A percentile compares a stretch with the other conserved stretches of the same genome.
These are phyloP conservation scores for Rhabdophis nuchalis DNA, from an alignment of 2,797 vertebrate genomes.

Conservation along the genomic window DNA sequence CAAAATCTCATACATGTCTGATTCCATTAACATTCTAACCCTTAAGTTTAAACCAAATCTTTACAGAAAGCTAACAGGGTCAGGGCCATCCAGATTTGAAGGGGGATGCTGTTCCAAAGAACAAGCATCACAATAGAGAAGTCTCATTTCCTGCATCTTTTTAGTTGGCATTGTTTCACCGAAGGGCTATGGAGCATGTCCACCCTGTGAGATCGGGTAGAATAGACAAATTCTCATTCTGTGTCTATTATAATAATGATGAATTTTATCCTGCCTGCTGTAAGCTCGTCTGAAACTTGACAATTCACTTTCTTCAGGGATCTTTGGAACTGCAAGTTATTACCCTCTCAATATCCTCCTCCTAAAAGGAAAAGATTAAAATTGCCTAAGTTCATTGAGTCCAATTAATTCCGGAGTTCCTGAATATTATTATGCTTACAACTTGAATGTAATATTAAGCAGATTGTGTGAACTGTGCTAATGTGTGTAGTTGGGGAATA, in stretches of 20 bases:
- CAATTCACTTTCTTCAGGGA: not conserved
- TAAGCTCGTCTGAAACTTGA: not conserved
- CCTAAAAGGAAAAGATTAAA: not conserved
- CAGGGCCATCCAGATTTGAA: not conserved
- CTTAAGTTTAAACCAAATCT: not conserved
- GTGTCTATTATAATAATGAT: not conserved
- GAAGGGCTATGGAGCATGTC: not conserved
- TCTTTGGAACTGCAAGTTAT: not conserved
- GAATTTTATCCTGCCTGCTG: not conserved
- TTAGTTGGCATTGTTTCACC: not conserved
- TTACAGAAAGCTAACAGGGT: not conserved
- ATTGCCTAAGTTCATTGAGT: not conserved
- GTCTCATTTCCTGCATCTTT: not conserved
- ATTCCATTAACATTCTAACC: not conserved
- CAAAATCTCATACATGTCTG: not conserved
- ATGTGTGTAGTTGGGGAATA: not conserved
- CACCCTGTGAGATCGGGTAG: not conserved
- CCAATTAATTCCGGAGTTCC: not conserved
- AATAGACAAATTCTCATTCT: not conserved
- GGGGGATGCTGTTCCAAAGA: not conserved
- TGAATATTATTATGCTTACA: not conserved
- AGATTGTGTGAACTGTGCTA: not conserved
- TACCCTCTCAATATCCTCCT: not conserved
- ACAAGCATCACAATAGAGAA: not conserved
- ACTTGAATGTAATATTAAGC: not conserved